phyloP scores from a whole-genome alignment of 2,797 vertebrate genomes.

The Malurus splendens region DNA sequence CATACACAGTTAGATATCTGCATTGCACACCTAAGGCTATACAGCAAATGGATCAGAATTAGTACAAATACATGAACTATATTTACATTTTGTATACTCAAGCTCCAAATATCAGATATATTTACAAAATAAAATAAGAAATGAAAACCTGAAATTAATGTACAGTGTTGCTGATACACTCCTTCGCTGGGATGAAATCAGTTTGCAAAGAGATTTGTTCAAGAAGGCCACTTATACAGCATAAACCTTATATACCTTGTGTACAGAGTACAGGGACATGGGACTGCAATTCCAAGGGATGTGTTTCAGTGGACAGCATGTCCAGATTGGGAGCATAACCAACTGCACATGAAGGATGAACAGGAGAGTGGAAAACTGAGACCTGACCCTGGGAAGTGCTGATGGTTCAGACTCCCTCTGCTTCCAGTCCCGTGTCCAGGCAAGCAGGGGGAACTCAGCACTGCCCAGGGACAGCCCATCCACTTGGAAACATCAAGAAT shows the following conservation, averaged over 20 bases:
- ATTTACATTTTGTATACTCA: conserved; percentile 99
- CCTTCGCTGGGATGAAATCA: conserved; percentile 71
- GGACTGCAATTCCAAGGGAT: background rate
- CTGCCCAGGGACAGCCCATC: background rate
- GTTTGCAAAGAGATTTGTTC: conserved; percentile 69
- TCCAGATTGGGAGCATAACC: background rate
- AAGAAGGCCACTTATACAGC: conserved; percentile 71
- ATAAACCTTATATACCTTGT: conserved; percentile 32
- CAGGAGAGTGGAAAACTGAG: background rate
- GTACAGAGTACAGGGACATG: conserved; percentile 13
- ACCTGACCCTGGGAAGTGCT: background rate
- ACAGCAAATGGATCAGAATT: conserved; percentile 98
- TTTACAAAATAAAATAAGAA: conserved; percentile 99
- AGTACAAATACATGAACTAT: conserved; percentile 99
- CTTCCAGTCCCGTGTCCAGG: background rate
- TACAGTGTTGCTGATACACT: conserved; percentile 87
- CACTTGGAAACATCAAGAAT: background rate
- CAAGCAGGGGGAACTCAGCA: background rate
- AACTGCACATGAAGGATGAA: background rate
- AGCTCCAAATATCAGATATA: conserved; percentile 95
- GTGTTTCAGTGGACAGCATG: background rate
- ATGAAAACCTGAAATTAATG: conserved; percentile 87
- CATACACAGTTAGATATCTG: conserved; percentile 97
- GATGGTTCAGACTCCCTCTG: background rate
- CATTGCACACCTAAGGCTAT: conserved; percentile 97